These are phyloP conservation scores for Cyphomyrus plagiostoma DNA, from an alignment of 2,113 vertebrate genomes.

Conservation along the genomic window DNA sequence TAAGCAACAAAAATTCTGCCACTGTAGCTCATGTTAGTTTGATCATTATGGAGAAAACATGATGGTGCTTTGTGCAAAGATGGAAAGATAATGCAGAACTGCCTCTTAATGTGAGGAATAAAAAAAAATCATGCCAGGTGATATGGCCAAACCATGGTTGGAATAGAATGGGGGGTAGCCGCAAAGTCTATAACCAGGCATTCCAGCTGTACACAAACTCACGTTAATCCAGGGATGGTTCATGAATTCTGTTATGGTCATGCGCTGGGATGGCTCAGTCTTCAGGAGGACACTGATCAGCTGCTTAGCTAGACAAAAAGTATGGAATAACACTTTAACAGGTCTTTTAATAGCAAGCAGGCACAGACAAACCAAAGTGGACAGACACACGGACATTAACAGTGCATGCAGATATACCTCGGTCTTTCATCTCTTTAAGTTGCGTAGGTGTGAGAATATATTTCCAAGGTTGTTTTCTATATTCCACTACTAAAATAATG, in stretches of 20 bases:
- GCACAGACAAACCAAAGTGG: not conserved
- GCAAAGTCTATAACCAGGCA: not conserved
- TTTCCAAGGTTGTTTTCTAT: not conserved
- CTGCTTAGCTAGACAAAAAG: slow-evolving; percentile 73
- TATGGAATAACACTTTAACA: not conserved
- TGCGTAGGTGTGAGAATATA: not conserved
- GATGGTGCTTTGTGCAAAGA: not conserved
- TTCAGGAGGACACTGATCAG: slow-evolving; percentile 89
- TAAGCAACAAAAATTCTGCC: not conserved
- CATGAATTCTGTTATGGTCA: slow-evolving; percentile 98
- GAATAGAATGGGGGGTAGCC: no score
- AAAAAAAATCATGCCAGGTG: no score
- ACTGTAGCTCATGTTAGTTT: not conserved
- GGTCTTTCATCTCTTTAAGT: not conserved
- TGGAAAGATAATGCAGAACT: not conserved
- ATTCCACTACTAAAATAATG: not conserved
- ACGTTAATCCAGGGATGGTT: slow-evolving; percentile 98
- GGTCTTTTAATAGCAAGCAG: not conserved
- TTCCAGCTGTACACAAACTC: slow-evolving; percentile 28
- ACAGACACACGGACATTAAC: not conserved
- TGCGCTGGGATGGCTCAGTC: slow-evolving; percentile 90
- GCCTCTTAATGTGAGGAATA: not conserved
- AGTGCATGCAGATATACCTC: not conserved
- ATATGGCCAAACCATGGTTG: no score
- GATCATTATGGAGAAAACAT: not conserved